Percentiles rank a stretch among this genome's conserved stretches.
phyloP scores from a whole-genome alignment of 1,140 invertebrate genomes.

The Drosophila auraria region DNA sequence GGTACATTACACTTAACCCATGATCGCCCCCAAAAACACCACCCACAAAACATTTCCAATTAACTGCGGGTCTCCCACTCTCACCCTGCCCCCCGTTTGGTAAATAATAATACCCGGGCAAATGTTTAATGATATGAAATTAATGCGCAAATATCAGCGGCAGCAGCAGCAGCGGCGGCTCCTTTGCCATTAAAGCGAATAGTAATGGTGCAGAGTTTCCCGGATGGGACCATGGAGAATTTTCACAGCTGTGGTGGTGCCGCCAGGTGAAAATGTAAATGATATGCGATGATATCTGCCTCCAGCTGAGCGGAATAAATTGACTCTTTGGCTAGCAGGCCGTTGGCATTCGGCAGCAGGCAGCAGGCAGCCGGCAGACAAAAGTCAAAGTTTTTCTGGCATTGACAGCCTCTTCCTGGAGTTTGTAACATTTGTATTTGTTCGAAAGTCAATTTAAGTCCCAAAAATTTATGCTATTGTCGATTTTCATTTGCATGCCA shows the following conservation, averaged over 20 bases:
- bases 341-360: neutral
- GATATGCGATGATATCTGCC: slow-evolving; percentile 49
- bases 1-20: slow-evolving; percentile 38
- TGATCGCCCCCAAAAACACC: slow-evolving; percentile 4
- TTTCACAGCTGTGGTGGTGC: slow-evolving; percentile 43
- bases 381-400: slow-evolving; percentile 1
- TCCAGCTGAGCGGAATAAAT: slow-evolving; percentile 56
- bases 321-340: slow-evolving; percentile 27
- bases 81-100: slow-evolving; percentile 15
- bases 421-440: slow-evolving; percentile 45
- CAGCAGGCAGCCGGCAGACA: slow-evolving; percentile 3
- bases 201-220: slow-evolving; percentile 31
- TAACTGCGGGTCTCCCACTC: slow-evolving; percentile 30
- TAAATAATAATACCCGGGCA: slow-evolving; percentile 64
- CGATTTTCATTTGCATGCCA: slow-evolving; percentile 61
- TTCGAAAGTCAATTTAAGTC: slow-evolving; percentile 59
- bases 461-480: slow-evolving; percentile 52
- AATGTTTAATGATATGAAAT: slow-evolving; percentile 79
- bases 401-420: slow-evolving; percentile 9
- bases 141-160: slow-evolving; percentile 72
- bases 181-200: slow-evolving; percentile 29
- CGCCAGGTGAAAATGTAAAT: slow-evolving; percentile 59
- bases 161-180: slow-evolving; percentile 8
- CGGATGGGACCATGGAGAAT: slow-evolving; percentile 32
- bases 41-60: slow-evolving; percentile 59